phyloP scores from a whole-genome alignment of 2,888 invertebrate species.

The Eupithecia centaureata region DNA sequence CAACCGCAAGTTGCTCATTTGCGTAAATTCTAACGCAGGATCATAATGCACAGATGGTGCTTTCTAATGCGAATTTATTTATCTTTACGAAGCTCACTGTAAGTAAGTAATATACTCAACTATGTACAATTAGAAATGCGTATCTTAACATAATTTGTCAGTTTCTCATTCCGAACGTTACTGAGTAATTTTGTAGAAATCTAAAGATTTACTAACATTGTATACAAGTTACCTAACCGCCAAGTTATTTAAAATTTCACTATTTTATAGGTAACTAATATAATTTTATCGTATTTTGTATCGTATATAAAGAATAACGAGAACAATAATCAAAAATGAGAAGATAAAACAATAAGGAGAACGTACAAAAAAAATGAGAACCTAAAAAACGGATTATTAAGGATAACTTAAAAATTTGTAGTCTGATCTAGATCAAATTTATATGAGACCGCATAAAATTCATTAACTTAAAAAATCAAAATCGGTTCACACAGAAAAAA shows the following conservation, averaged over 20 bases:
- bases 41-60: slow-evolving; percentile 66
- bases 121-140: slow-evolving; percentile 44
- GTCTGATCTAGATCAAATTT: too few species aligned
- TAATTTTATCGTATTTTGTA: too few species aligned
- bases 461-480: too few species aligned
- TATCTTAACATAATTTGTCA: slow-evolving; percentile 57
- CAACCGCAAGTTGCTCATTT: background rate
- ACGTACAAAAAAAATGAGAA: too few species aligned
- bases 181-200: slow-evolving; percentile 18
- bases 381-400: too few species aligned
- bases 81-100: slow-evolving; percentile 22
- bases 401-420: too few species aligned
- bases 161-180: slow-evolving; percentile 51
- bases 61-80: slow-evolving; percentile 63
- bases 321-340: too few species aligned
- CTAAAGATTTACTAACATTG: background rate
- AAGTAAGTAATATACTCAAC: background rate
- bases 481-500: too few species aligned
- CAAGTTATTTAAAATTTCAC: background rate
- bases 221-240: background rate
- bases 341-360: too few species aligned
- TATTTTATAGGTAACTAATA: too few species aligned
- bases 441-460: too few species aligned
- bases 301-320: too few species aligned
- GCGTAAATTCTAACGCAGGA: slow-evolving; percentile 23